Percentiles rank a stretch among this genome's conserved stretches.
Conservation (phyloP, 2,113 vertebrate genomes). For the Microcebus lehilahytsara region DNA sequence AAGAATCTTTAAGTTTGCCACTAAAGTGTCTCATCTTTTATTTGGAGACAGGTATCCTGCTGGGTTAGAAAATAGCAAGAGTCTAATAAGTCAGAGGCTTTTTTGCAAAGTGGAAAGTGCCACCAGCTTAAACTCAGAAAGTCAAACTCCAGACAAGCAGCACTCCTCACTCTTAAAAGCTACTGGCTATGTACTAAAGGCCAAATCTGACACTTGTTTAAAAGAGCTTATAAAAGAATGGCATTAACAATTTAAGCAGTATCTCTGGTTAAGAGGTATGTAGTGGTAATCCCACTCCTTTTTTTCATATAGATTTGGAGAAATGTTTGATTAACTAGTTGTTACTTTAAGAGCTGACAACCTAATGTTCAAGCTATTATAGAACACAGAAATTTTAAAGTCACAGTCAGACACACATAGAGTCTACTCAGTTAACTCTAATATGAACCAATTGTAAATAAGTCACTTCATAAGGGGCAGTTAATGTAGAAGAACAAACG, state of each 20-base stretch:
- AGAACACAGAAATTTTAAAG: neutral
- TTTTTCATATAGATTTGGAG: neutral
- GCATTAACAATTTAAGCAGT: constrained; percentile 33
- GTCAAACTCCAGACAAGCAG: constrained; percentile 26
- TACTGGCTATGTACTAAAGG: neutral
- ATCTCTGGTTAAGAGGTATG: neutral
- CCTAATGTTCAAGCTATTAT: neutral
- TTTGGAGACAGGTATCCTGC: constrained; percentile 28
- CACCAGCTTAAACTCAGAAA: constrained; percentile 19
- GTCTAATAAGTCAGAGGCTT: constrained; percentile 44
- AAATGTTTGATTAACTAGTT: neutral
- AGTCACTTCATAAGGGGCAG: neutral
- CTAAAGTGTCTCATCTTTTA: constrained; percentile 38
- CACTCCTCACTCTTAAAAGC: constrained; percentile 2
- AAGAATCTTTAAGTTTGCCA: constrained; percentile 16
- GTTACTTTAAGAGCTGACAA: neutral
- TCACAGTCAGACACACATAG: neutral
- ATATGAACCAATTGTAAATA: neutral
- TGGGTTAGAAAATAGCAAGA: constrained; percentile 60
- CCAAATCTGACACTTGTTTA: constrained; percentile 47
- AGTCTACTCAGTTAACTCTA: neutral
- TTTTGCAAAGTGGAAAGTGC: neutral
- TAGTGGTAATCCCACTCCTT: neutral
- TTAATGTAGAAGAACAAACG: neutral
- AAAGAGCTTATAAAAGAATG: neutral